Base-by-base conservation (phyloP, 2,888 invertebrate genomes). In the Heliconius sara region DNA sequence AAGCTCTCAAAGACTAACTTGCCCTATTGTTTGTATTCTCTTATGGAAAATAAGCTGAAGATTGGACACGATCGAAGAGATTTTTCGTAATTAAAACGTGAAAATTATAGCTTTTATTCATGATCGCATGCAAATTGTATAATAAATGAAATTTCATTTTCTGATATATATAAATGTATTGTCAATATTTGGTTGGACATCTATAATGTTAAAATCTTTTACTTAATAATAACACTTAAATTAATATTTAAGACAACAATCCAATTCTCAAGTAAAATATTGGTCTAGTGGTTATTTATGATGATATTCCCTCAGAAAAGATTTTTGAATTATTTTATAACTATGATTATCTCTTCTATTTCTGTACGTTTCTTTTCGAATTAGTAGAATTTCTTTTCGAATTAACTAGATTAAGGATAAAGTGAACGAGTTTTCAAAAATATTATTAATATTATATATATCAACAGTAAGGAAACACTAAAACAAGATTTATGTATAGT, bases 1-100 rank as follows among this genome's bases (percentile, higher is more conserved):
- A 84, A 83, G 63, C 77, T 80, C 66, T 67, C 67, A 72, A 71
- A 60, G 43, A 71, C 77, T 66, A 66, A 47, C 57, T 75, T 34
- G 47, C 71, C 73, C 60, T 65, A 12, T 47, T 52, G 70, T 71
- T 43, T 78, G 57, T 80, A 73, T 68, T 76, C 66, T 78, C 57
- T 66, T 66, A 57, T 67, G 30, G 66, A 73, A 80, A 76, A 71
- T 72, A 76, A 63, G 43, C 66, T 66, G 47, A 72, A 67, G 72
- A 78, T 67, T 78, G 47, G 27, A 34, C 76, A 73, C 75, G 25
- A 68, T 63, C 47, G 34, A 63, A 73, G 27, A 65, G 47, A 43
- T 78, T 79, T 78, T 68, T 68, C 66, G 76, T 76, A 79, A 79
- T 79, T 77, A 73, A 79, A 77, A 65, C 70, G 19, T 60, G 66